Evolutionary conservation across 2,797 vertebrate species (phyloP).

Genomic region (Streptopelia turtur): DNA sequence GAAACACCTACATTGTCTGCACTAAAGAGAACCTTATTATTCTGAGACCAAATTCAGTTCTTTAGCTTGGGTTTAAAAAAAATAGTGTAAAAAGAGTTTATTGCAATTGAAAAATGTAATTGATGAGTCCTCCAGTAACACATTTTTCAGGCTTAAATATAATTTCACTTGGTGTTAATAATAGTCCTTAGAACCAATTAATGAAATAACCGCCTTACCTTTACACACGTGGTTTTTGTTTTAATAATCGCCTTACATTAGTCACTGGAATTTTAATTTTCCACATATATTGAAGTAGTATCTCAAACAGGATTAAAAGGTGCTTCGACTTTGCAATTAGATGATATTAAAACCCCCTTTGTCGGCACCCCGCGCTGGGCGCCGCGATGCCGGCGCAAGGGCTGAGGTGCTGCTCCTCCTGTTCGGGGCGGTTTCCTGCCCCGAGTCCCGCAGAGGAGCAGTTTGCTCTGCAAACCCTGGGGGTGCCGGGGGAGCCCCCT

Average conservation of each 20-base stretch:
- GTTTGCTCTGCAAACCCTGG: too few relatives aligned
- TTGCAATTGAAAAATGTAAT: background rate
- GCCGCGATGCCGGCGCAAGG: background rate
- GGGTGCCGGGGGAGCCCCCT: too few relatives aligned
- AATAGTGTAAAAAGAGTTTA: background rate
- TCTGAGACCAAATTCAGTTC: background rate
- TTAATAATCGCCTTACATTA: background rate
- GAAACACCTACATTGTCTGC: background rate
- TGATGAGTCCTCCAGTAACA: constrained; percentile 1
- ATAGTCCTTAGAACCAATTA: background rate
- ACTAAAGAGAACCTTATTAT: background rate
- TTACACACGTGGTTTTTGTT: background rate
- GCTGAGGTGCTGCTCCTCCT: background rate
- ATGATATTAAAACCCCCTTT: rapidly evolving
- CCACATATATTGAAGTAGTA: background rate
- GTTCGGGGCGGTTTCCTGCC: background rate
- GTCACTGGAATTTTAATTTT: background rate
- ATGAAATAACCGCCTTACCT: background rate
- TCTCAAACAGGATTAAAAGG: background rate
- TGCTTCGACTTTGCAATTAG: background rate
- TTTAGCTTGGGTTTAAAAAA: background rate
- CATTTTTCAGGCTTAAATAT: background rate
- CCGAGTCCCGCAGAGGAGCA: rapidly evolving
- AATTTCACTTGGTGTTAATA: background rate
- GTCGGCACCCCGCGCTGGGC: rapidly evolving